Evolutionary conservation across 2,888 invertebrate genomes (phyloP), one percentile per base, ranked within the genome.

Genomic region (Ophioninae sp.): DNA sequence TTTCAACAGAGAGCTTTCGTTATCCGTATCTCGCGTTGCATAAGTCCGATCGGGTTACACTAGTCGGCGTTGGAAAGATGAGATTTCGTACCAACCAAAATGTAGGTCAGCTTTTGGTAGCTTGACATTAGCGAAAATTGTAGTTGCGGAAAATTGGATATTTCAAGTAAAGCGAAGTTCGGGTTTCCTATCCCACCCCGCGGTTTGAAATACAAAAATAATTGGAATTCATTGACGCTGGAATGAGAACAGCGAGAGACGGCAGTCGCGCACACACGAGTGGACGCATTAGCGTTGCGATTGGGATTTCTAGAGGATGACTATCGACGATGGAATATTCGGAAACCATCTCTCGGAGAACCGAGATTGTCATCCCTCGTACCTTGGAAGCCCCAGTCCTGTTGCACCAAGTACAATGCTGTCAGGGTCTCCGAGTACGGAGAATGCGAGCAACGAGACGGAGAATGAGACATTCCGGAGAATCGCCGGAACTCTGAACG

Each of bases 381-480:
- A 39, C 65, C 44, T 57, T 57, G 20, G 20, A 65, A n/a, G 21
- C 21, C 20, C 39, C 21, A 30, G 20, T 20, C 41, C 57, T 57
- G 70, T 70, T 70, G 56, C 57, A 57, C 57, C 20, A 17, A n/a
- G 23, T 59, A 76, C 56, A 39, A 56, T 41, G 41, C 17, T 30
- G 59, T 44, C 23, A n/a, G 76, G 76, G 67, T 39, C 76, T 76
- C 65, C 44, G 81, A 76, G 59, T 62, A 77, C 73, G 64, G 83
- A 84, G 84, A 84, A 84, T 84, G 78, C 81, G 76, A 81, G 76
- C 84, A 79, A 73, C 62, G 81, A 79, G 81, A 79, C 76, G 81
- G 72, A 81, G 84, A 81, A 84, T 84, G 83, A 81, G 83, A 84
- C 83, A 84, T 84, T 84, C 83, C 78, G 59, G 69, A 44, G 79